Evolutionary conservation across 2,797 vertebrate species (phyloP), one percentile per base, ranked within the genome.

Genomic region (Notamacropus eugenii): DNA sequence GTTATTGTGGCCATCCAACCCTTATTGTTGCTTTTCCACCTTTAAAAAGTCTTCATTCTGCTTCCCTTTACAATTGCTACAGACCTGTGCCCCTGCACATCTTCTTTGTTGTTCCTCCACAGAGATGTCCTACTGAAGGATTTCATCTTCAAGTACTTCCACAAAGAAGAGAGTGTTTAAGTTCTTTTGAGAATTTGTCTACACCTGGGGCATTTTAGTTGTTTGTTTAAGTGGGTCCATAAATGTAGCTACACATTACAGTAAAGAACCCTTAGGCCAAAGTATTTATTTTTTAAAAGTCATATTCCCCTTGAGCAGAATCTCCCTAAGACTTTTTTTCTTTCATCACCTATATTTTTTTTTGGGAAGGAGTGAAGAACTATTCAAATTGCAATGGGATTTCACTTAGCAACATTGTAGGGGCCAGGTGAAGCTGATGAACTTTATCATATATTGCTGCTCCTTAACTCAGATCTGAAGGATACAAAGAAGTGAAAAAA

Each of bases 281-380:
- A 82, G 19, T 82, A 82, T 40, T 40, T 82, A 62, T 9, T 82
- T 82, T 22, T 22, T 40, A 40, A 67, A 74, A 8, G 16, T n/a
- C 62, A 34, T 34, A 40, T 0, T 24, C n/a, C 2, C 19, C 19
- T 40, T 46, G n/a, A 82, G 16, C 6, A 40, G 67, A 74, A 40
- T 34, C 5, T 67, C 34, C 4, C 14, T 34, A 4, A n/a, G 34
- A 6, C 0, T 62, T 74, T 1, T 55, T 74, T 82, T 40, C 29
- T 40, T 46, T 82, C 19, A 22, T 82, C 67, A 82, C 14, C 4
- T 74, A 22, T 74, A 19, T 82, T 40, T 6, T 46, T 22, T 40
- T 5, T 24, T 9, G 12, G n/a, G n/a, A 4, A 9, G 11, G 19
- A 2, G 0, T 0, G 19, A 24, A 5, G n/a, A 74, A 40, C 19